Evolutionary conservation across 2,113 vertebrate species (phyloP).

Genomic region (Callaeas wilsoni): DNA sequence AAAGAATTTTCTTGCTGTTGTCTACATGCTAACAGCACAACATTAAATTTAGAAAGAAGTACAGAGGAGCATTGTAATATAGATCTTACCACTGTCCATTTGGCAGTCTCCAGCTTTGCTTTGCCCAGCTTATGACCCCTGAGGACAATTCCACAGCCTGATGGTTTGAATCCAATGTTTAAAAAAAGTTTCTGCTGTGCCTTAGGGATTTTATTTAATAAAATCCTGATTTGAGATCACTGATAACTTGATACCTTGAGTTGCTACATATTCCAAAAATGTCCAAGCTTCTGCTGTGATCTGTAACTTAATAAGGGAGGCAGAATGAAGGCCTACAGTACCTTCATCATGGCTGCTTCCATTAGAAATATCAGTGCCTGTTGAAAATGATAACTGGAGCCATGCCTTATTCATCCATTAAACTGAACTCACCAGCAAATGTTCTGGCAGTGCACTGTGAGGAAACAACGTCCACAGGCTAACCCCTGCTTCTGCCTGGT

Average conservation of each 20-base stretch:
- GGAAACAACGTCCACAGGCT: not conserved
- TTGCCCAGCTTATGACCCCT: not conserved
- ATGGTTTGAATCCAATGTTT: not conserved
- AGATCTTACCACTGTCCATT: not conserved
- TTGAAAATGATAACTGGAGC: not conserved
- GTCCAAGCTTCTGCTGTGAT: not conserved
- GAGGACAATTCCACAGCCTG: not conserved
- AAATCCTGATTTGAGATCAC: not conserved
- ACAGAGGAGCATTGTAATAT: not conserved
- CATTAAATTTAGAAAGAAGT: not conserved
- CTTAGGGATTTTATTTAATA: not conserved
- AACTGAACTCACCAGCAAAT: not conserved
- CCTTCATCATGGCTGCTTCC: not conserved
- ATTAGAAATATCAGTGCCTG: not conserved
- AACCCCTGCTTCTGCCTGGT: not conserved
- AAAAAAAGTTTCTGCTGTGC: not conserved
- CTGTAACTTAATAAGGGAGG: not conserved
- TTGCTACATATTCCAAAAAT: not conserved
- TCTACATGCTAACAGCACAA: not conserved
- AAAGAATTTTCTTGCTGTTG: not conserved
- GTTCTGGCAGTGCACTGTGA: not conserved
- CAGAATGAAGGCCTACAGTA: not conserved
- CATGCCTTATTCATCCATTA: not conserved
- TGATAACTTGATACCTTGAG: not conserved
- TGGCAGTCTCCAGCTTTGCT: not conserved